These are phyloP conservation scores for Augochlorella aurata DNA, from an alignment of 2,888 invertebrate species.

Conservation along the genomic window DNA sequence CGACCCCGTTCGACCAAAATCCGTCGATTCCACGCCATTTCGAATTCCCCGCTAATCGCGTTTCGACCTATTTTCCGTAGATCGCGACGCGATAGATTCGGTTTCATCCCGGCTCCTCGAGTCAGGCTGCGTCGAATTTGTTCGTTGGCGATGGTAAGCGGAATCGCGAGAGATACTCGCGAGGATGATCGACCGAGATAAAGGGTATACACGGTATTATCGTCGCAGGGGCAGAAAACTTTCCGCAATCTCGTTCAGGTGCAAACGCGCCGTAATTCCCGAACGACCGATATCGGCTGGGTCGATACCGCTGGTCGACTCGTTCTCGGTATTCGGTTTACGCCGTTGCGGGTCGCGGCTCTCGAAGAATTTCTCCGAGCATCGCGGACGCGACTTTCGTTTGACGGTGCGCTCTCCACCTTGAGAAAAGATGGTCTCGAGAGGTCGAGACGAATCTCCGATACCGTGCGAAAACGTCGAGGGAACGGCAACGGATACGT, in stretches of 20 bases:
- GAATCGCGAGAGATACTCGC: slow-evolving; percentile 7
- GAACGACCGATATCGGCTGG: slow-evolving; percentile 12
- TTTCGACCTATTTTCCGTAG: too few relatives aligned
- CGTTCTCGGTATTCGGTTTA: neutral
- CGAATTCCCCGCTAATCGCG: too few relatives aligned
- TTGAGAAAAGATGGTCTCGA: too few relatives aligned
- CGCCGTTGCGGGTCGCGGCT: neutral
- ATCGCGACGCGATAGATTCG: too few relatives aligned
- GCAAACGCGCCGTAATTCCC: neutral
- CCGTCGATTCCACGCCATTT: too few relatives aligned
- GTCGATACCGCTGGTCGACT: neutral
- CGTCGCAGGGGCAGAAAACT: slow-evolving; percentile 24
- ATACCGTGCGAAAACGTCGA: too few relatives aligned
- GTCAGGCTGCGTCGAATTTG: neutral
- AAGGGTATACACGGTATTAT: slow-evolving; percentile 20
- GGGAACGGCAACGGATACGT: too few relatives aligned
- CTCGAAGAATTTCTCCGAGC: too few relatives aligned
- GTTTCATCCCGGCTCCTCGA: too few relatives aligned
- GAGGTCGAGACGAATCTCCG: too few relatives aligned
- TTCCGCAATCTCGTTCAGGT: slow-evolving; percentile 13
- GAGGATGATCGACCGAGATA: slow-evolving; percentile 12
- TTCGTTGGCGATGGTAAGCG: slow-evolving; percentile 6
- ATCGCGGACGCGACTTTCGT: too few relatives aligned
- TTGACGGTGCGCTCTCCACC: too few relatives aligned
- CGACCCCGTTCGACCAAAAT: neutral